Conservation (phyloP, 2,888 invertebrate species). For the Crocallis elinguaria region DNA sequence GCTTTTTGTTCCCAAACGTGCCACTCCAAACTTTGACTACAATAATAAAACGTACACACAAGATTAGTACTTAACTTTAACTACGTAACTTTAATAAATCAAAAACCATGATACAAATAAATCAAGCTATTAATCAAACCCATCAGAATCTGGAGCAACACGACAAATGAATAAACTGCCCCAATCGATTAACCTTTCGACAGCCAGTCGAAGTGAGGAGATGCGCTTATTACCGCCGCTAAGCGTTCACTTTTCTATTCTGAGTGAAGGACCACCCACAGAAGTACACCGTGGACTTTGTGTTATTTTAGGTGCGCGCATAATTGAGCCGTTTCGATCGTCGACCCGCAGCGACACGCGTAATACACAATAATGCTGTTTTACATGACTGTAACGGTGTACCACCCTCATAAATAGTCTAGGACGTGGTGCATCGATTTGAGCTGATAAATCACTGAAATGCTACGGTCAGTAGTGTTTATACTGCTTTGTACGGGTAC, state of each 20-base stretch:
- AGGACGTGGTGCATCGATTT: slow-evolving; percentile 9
- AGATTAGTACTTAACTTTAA: neutral
- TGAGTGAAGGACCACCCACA: slow-evolving; percentile 68
- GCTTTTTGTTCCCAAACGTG: too few species aligned
- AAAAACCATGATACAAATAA: slow-evolving; percentile 13
- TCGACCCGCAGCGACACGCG: slow-evolving; percentile 65
- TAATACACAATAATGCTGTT: slow-evolving; percentile 47
- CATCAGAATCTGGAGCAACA: slow-evolving; percentile 33
- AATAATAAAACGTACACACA: too few species aligned
- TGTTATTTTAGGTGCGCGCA: slow-evolving; percentile 79
- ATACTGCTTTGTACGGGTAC: neutral
- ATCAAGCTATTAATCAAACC: slow-evolving; percentile 39
- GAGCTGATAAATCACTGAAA: slow-evolving; percentile 9
- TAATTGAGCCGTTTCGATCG: slow-evolving; percentile 78
- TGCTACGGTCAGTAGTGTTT: neutral
- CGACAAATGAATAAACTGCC: slow-evolving; percentile 50
- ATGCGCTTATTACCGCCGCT: slow-evolving; percentile 61
- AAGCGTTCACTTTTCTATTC: slow-evolving; percentile 68
- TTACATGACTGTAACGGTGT: slow-evolving; percentile 6
- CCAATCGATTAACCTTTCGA: slow-evolving; percentile 45
- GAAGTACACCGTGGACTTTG: slow-evolving; percentile 41
- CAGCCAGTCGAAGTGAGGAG: slow-evolving; percentile 53
- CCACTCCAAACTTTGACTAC: too few species aligned
- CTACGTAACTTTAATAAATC: neutral
- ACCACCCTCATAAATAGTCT: slow-evolving; percentile 12